phyloP scores from a whole-genome alignment of 2,797 vertebrate species.

The Macropodus opercularis region DNA sequence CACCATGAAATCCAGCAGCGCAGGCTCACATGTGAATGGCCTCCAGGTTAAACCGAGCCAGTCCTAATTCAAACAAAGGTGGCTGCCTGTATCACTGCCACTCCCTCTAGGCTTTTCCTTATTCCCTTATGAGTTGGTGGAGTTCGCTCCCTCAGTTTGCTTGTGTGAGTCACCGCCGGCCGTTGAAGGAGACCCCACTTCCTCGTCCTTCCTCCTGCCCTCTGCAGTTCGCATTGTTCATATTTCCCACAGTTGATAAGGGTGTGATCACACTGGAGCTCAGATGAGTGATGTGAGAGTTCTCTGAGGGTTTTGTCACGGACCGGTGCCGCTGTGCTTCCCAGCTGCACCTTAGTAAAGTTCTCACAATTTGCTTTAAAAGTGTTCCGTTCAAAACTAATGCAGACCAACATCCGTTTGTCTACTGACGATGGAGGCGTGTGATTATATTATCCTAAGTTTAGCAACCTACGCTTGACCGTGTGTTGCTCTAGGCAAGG shows the following conservation, averaged over 20 bases:
- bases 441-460: conserved; percentile 24
- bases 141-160: conserved; percentile 50
- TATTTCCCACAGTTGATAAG: conserved; percentile 32
- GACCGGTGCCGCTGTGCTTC: not conserved
- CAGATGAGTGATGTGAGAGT: conserved; percentile 16
- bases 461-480: conserved; percentile 16
- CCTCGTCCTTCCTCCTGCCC: not conserved
- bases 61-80: conserved; percentile 76
- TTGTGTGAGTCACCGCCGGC: conserved; percentile 55
- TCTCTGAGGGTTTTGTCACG: not conserved
- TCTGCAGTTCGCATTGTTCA: conserved; percentile 38
- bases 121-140: conserved; percentile 42
- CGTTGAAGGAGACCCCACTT: conserved; percentile 22
- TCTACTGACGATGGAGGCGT: too few species aligned
- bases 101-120: conserved; percentile 69
- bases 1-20: conserved; percentile 40
- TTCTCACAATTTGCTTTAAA: too few species aligned
- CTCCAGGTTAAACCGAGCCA: conserved; percentile 59
- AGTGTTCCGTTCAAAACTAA: too few species aligned
- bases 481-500: conserved; percentile 39
- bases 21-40: conserved; percentile 53
- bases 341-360: not conserved
- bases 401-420: too few species aligned
- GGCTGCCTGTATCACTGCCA: conserved; percentile 57
- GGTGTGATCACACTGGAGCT: conserved; percentile 12